These are phyloP conservation scores for Apotomis betuletana DNA, from an alignment of 2,888 invertebrate genomes.

Conservation along the genomic window DNA sequence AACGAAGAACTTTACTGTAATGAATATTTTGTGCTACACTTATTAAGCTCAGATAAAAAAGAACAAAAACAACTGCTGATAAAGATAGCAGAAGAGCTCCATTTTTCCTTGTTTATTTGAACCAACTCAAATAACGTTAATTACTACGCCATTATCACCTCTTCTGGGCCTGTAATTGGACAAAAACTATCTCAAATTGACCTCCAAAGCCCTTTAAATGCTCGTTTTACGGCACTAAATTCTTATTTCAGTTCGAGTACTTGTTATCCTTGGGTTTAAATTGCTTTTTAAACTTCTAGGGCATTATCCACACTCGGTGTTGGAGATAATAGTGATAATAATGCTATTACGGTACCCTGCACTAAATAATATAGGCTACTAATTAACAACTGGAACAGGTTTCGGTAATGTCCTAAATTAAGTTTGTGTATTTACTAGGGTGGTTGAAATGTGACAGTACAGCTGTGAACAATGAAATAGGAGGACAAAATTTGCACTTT, in stretches of 20 bases:
- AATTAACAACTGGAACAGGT: slow-evolving; percentile 36
- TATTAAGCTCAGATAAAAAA: no score
- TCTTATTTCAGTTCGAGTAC: slow-evolving; percentile 33
- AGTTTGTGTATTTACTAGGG: neutral
- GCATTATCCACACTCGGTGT: slow-evolving; percentile 47
- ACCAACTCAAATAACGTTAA: slow-evolving; percentile 13
- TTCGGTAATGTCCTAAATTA: slow-evolving; percentile 30
- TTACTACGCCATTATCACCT: slow-evolving; percentile 22
- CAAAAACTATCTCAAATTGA: slow-evolving; percentile 24
- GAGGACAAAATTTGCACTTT: no score
- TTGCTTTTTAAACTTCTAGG: slow-evolving; percentile 43
- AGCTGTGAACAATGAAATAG: neutral
- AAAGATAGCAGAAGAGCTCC: neutral
- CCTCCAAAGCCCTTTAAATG: slow-evolving; percentile 23
- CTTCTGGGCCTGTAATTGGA: slow-evolving; percentile 28
- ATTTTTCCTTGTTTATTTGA: neutral
- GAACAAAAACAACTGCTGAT: neutral
- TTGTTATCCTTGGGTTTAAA: slow-evolving; percentile 39
- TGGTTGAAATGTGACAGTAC: neutral
- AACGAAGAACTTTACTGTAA: no score
- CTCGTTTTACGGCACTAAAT: slow-evolving; percentile 35
- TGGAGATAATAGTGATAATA: slow-evolving; percentile 50
- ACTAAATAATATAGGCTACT: slow-evolving; percentile 45
- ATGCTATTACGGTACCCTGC: slow-evolving; percentile 47
- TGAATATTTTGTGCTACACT: no score